Evolutionary conservation across 1,140 invertebrate genomes (phyloP), one percentile per base, ranked within the genome.

Genomic region (Psilanteris sp.): DNA sequence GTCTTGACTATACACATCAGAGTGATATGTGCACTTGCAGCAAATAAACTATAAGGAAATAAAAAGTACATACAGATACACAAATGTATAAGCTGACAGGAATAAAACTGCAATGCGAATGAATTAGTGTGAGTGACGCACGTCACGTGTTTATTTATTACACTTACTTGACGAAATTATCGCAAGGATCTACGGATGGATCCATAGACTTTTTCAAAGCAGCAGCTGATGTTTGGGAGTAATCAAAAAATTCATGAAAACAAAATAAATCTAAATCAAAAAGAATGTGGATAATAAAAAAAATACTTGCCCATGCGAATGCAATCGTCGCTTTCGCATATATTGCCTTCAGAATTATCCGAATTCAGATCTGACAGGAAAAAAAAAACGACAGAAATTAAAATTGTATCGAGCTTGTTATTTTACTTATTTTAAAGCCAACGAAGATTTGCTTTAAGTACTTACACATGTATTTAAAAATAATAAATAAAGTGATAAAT

Each of bases 131-230:
- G 36, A 46, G 22, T 37, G 43, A 15, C 14, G 31, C 20, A 22
- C 24, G 15, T 52, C 39, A 13, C 24, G 15, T 31, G 50, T 59
- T 66, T 77, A 57, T 64, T 37, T 46, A 68, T 55, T 68, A 27
- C 79, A 81, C 83, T 88, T 72, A 88, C 87, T 82, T 62, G 70
- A 85, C 86, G 81, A 88, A 88, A 77, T 88, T 83, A 41, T 88
- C 83, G 55, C 86, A 88, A 37, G 86, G 86, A 77, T 88, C 81
- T 66, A 87, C 78, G 31, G 86, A 85, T 16, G 80, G 81, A 50
- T 88, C 78, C 85, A 88, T 86, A 72, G 83, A 81, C 79, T 83
- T 82, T 72, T 87, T 88, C 32, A 88, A 81, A 80, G 83, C 86
- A 62, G 86, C 85, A 54, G 86, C 86, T 88, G 50, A 46, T 55